phyloP scores from a whole-genome alignment of 1,140 invertebrate genomes.

The Cyclargus thomasi region DNA sequence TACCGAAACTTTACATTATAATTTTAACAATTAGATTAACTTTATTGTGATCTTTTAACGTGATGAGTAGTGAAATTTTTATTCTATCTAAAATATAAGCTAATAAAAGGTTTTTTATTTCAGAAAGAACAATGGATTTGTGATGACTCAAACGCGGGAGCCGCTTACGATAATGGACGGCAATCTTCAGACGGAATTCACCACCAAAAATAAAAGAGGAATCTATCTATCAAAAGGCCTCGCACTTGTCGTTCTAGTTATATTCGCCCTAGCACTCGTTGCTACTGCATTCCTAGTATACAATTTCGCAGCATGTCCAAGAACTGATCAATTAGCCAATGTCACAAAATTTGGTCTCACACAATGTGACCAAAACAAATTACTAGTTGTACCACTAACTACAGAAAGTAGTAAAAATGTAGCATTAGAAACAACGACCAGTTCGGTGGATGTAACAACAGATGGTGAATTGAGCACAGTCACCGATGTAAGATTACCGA shows the following conservation, averaged over 20 bases:
- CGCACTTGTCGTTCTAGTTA: constrained; percentile 66
- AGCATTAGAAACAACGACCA: constrained; percentile 43
- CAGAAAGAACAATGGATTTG: constrained; percentile 48
- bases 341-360: constrained; percentile 59
- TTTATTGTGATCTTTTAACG: no score
- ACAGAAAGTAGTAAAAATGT: constrained; percentile 50
- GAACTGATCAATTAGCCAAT: constrained; percentile 59
- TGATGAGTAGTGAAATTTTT: no score
- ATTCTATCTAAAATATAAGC: neutral
- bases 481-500: constrained; percentile 81
- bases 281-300: constrained; percentile 81
- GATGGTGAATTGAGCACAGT: constrained; percentile 39
- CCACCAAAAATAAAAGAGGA: constrained; percentile 68
- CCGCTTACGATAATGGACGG: constrained; percentile 69
- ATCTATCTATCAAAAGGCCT: constrained; percentile 68
- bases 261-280: constrained; percentile 74
- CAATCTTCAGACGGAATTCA: constrained; percentile 61
- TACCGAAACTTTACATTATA: no score
- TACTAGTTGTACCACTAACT: constrained; percentile 61
- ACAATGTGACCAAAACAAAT: constrained; percentile 54
- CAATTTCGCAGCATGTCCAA: constrained; percentile 80
- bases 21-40: no score
- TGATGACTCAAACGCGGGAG: constrained; percentile 67
- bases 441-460: constrained; percentile 32
- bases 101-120: constrained; percentile 29